Evolutionary conservation across 2,113 vertebrate genomes (phyloP), one percentile per base, ranked within the genome.

Genomic region (Dendrocopos noguchii): DNA sequence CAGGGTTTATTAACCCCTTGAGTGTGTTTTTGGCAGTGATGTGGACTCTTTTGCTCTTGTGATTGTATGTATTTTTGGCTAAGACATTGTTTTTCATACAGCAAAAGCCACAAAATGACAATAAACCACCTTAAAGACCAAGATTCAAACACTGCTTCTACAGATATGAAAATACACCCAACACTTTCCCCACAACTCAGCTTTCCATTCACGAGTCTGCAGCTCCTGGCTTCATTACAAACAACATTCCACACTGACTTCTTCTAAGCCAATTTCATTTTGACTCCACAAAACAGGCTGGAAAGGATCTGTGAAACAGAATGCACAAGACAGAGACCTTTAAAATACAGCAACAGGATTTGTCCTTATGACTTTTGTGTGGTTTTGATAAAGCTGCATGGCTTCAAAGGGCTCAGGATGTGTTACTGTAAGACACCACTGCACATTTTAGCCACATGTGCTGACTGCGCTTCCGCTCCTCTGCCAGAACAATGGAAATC

Each of bases 401-500:
- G 1, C 91, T 95, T 96, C 87, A 93, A 95, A 97, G 76, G 56
- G 65, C 65, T 73, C 61, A 75, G 91, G 79, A 80, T 78, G 11
- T 7, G 46, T 75, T 81, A n/a, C 76, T 84, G 31, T 72, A 92
- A 90, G 79, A 90, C 34, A 59, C n/a, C 10, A 5, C 53, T 39
- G 84, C 95, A 95, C 44, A 88, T 93, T 95, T 85, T 1, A 5
- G 55, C 94, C 95, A 96, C 82, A 93, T 93, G 95, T 94, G 91
- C 96, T 91, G 93, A 96, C 84, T 75, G 73, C 0, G 31, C 84
- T 96, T 95, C 94, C 53, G 42, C 66, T 83, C 60, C 82, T 80
- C 61, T 36, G 79, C 64, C 68, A 87, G 64, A 91, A 95, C 88
- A 95, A 95, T 90, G 80, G 77, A 28, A 86, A 39, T 27, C 74